A percentile compares a stretch with the other conserved stretches of the same genome.
phyloP scores from a whole-genome alignment of 30 jellyfish, hydroid and myxozoan species.

The Catostylus mosaicus region DNA sequence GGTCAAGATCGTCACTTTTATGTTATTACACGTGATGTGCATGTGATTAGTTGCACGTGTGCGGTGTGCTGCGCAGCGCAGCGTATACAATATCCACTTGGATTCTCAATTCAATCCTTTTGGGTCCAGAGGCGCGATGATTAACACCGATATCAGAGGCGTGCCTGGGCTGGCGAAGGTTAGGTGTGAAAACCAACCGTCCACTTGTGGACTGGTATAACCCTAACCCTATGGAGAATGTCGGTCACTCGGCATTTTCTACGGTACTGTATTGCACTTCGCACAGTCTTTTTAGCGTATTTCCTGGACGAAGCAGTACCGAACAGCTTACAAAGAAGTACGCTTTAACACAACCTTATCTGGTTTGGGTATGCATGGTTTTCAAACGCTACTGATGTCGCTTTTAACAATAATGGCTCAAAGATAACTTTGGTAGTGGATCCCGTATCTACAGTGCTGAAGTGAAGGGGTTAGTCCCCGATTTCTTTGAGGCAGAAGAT shows the following conservation, averaged over 20 bases:
- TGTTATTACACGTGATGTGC: no score
- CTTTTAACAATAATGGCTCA: background rate
- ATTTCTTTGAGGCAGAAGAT: background rate
- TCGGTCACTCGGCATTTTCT: background rate
- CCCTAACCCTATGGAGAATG: background rate
- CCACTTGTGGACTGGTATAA: background rate
- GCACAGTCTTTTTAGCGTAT: background rate
- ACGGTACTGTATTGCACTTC: background rate
- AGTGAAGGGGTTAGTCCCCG: background rate
- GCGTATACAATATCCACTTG: no score
- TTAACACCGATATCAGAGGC: no score
- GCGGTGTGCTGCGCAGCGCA: no score
- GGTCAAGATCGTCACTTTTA: no score
- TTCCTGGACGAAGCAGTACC: conserved; percentile 1
- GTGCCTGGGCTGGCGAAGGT: background rate
- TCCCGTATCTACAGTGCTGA: background rate
- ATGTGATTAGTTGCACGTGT: no score
- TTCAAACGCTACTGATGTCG: background rate
- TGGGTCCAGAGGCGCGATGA: no score
- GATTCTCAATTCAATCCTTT: no score
- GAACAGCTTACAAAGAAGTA: background rate
- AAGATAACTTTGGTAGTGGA: background rate
- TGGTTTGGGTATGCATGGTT: background rate
- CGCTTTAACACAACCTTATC: background rate
- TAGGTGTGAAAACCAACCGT: background rate